phyloP scores from a whole-genome alignment of 2,797 vertebrate genomes.

The Coreius guichenoti region DNA sequence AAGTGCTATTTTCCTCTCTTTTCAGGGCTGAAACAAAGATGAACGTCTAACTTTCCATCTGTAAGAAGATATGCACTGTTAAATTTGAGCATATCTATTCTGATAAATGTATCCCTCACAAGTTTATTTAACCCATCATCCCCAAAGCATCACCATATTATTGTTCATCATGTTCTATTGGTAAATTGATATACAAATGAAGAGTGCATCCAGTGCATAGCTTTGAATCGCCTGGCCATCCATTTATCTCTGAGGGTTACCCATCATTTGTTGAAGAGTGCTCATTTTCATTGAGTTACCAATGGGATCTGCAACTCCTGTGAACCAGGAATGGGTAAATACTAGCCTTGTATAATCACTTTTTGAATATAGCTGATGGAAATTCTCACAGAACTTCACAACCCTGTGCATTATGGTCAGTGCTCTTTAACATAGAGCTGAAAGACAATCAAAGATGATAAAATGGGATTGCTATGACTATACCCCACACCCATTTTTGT shows the following conservation, averaged over 20 bases:
- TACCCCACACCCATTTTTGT: neutral
- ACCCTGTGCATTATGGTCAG: neutral
- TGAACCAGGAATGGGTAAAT: constrained; percentile 14
- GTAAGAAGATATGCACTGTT: constrained; percentile 7
- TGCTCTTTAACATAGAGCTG: neutral
- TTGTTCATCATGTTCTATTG: neutral
- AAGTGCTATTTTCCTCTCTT: constrained; percentile 6
- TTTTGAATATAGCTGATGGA: constrained; percentile 7
- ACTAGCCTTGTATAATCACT: neutral
- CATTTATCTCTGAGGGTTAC: neutral
- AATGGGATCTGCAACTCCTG: neutral
- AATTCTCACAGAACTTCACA: neutral
- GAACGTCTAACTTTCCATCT: neutral
- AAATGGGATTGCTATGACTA: neutral
- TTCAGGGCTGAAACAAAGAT: constrained; percentile 49
- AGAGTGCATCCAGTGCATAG: neutral
- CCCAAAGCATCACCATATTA: neutral
- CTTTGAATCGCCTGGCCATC: constrained; percentile 3
- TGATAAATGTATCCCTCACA: neutral
- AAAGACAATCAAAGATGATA: constrained; percentile 17
- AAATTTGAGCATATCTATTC: constrained; percentile 11
- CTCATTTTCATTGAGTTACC: neutral
- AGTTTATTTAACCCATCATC: neutral
- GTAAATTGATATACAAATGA: neutral
- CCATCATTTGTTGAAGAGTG: constrained; percentile 2